Conservation (phyloP, 1,140 invertebrate species). For the Lineus longissimus region DNA sequence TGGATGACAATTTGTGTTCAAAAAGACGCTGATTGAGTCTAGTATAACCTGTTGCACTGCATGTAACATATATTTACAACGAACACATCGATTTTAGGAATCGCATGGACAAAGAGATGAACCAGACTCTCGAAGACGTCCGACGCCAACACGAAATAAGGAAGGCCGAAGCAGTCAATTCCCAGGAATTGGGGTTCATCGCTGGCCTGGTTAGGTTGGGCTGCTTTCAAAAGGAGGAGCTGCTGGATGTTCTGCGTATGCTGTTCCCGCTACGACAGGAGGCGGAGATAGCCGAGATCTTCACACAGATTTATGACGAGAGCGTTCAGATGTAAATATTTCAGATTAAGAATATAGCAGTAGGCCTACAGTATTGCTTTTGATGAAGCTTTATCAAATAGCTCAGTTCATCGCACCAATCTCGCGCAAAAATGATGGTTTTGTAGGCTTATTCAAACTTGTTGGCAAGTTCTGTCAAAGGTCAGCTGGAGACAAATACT, state of each 20-base stretch:
- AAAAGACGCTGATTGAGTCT: too few relatives aligned
- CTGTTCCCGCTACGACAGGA: slow-evolving; percentile 34
- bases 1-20: too few relatives aligned
- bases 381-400: too few relatives aligned
- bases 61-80: background rate
- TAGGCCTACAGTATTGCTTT: too few relatives aligned
- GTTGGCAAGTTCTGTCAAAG: too few relatives aligned
- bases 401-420: too few relatives aligned
- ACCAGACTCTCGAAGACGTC: slow-evolving; percentile 37
- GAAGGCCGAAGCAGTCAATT: slow-evolving; percentile 12
- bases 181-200: slow-evolving; percentile 39
- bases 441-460: too few relatives aligned
- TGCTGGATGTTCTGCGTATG: slow-evolving; percentile 32
- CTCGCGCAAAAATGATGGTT: too few relatives aligned
- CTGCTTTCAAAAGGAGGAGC: slow-evolving; percentile 29
- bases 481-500: too few relatives aligned
- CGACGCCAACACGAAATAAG: slow-evolving; percentile 30
- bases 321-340: too few relatives aligned
- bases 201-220: slow-evolving; percentile 35
- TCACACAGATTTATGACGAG: background rate
- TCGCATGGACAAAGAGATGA: slow-evolving; percentile 37
- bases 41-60: too few relatives aligned
- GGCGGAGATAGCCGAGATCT: slow-evolving; percentile 19
- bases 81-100: slow-evolving; percentile 28
- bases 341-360: too few relatives aligned